Evolutionary conservation across 2,113 vertebrate species (phyloP).

Genomic region (Anhinga anhinga): DNA sequence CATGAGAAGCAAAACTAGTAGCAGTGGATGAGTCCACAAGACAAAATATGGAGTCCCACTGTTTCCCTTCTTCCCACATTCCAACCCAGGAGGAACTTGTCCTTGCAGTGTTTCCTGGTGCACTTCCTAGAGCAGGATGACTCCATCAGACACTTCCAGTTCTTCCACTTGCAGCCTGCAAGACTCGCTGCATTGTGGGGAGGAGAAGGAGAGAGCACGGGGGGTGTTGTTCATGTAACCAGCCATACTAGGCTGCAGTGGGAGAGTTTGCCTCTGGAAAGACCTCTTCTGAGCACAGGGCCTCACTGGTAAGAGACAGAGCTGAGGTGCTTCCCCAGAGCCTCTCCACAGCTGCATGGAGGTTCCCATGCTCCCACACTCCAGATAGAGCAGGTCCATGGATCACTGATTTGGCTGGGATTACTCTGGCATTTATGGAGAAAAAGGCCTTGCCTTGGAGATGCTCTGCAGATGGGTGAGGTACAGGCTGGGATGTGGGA

Average conservation of each 20-base stretch:
- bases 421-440: background rate
- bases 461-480: background rate
- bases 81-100: background rate
- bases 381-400: background rate
- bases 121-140: background rate
- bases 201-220: background rate
- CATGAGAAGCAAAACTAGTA: background rate
- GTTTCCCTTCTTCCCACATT: background rate
- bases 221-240: background rate
- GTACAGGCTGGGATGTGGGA: background rate
- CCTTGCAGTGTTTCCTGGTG: background rate
- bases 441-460: background rate
- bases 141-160: background rate
- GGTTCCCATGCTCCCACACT: background rate
- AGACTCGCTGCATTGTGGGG: background rate
- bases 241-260: background rate
- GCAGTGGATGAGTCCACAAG: background rate
- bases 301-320: background rate
- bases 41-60: background rate
- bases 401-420: background rate
- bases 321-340: background rate
- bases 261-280: background rate
- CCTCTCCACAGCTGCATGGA: background rate
- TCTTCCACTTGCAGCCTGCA: background rate
- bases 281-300: background rate